These are phyloP conservation scores for Andrena bicolor DNA, from an alignment of 2,888 invertebrate genomes.

Conservation along the genomic window DNA sequence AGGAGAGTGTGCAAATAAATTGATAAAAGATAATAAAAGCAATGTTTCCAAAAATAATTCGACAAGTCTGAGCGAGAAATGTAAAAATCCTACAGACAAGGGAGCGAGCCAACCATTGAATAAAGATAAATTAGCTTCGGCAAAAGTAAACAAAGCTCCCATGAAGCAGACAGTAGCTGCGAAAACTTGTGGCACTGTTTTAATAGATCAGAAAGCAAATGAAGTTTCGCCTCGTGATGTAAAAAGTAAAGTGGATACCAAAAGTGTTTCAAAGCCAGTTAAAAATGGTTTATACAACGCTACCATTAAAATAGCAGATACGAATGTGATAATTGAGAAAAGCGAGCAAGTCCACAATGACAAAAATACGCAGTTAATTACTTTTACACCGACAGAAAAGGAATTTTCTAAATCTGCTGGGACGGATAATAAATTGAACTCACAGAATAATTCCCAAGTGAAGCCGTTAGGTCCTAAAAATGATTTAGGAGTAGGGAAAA, in stretches of 20 bases:
- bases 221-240: slow-evolving; percentile 60
- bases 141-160: slow-evolving; percentile 73
- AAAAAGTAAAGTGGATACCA: slow-evolving; percentile 63
- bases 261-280: slow-evolving; percentile 57
- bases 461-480: slow-evolving; percentile 62
- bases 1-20: slow-evolving; percentile 82
- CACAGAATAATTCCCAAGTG: slow-evolving; percentile 41
- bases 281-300: slow-evolving; percentile 58
- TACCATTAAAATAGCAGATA: slow-evolving; percentile 52
- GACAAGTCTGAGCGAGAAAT: slow-evolving; percentile 71
- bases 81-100: slow-evolving; percentile 69
- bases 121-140: slow-evolving; percentile 73
- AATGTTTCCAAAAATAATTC: slow-evolving; percentile 74
- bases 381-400: slow-evolving; percentile 35
- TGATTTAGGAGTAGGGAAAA: slow-evolving; percentile 74
- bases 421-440: slow-evolving; percentile 45
- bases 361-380: slow-evolving; percentile 47
- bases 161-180: slow-evolving; percentile 71
- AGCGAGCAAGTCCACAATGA: slow-evolving; percentile 55
- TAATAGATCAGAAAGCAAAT: slow-evolving; percentile 63
- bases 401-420: slow-evolving; percentile 39
- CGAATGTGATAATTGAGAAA: slow-evolving; percentile 62
- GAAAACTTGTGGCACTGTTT: slow-evolving; percentile 60
- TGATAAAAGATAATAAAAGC: slow-evolving; percentile 79
- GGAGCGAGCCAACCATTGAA: slow-evolving; percentile 64